These are phyloP conservation scores for Drosophila sordidula DNA, from an alignment of 2,888 invertebrate species.

Conservation along the genomic window DNA sequence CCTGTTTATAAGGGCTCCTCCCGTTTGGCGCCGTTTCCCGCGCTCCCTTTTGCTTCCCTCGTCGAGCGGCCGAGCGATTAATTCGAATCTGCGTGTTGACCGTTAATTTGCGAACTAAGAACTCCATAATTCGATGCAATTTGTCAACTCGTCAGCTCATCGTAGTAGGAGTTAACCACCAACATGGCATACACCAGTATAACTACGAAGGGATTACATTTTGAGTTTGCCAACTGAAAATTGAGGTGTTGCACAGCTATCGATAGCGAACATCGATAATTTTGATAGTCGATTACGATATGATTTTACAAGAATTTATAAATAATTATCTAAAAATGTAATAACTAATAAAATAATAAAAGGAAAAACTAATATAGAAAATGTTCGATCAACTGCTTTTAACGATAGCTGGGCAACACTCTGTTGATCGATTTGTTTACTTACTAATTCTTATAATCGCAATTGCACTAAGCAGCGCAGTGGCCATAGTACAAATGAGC, in stretches of 20 bases:
- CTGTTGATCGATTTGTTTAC: not conserved
- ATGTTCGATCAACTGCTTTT: not conserved
- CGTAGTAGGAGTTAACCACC: slow-evolving; percentile 41
- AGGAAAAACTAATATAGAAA: no score
- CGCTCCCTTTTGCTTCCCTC: not conserved
- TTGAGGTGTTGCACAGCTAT: not conserved
- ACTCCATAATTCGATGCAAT: not conserved
- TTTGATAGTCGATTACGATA: not conserved
- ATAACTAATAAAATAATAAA: no score
- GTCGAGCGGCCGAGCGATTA: not conserved
- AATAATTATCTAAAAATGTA: no score
- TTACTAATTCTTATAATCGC: slow-evolving; percentile 28
- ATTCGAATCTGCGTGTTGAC: not conserved
- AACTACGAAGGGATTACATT: not conserved
- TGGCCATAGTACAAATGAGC: slow-evolving; percentile 36
- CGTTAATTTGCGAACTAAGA: slow-evolving; percentile 1
- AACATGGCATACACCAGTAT: slow-evolving; percentile 27
- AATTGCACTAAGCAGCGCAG: slow-evolving; percentile 16
- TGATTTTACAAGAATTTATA: no score
- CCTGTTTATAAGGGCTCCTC: slow-evolving; percentile 56
- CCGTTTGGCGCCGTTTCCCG: not conserved
- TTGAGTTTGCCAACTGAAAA: not conserved
- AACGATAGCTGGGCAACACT: not conserved
- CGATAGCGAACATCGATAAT: not conserved
- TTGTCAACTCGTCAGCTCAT: slow-evolving; percentile 9